Conservation (phyloP, 30 jellyfish, hydroid and myxozoan genomes). For the Chrysaora quinquecirrha region DNA sequence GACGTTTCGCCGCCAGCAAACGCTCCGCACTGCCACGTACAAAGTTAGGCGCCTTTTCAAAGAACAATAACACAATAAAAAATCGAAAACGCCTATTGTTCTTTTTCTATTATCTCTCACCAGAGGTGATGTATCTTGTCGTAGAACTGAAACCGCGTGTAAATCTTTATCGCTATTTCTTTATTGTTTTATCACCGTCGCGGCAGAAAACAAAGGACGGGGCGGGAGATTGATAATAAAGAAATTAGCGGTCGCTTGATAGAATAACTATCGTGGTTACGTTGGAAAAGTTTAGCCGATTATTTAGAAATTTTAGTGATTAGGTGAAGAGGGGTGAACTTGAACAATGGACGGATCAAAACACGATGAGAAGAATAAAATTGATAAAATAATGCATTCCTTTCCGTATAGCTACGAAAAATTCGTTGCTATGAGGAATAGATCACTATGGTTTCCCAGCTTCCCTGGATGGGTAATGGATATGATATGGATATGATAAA, state of each 20-base stretch:
- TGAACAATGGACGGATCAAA: too few species aligned
- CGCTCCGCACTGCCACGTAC: neutral
- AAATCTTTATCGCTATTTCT: neutral
- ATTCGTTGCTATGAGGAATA: neutral
- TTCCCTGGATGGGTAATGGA: neutral
- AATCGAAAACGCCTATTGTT: too few species aligned
- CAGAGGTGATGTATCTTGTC: neutral
- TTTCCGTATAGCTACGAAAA: neutral
- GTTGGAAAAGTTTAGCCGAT: too few species aligned
- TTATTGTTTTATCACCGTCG: neutral
- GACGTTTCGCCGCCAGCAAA: neutral
- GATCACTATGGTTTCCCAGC: conserved; percentile 1
- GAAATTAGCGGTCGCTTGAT: too few species aligned
- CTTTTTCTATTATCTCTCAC: neutral
- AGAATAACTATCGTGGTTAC: too few species aligned
- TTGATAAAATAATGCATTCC: neutral
- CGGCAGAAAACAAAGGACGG: neutral
- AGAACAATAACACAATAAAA: neutral
- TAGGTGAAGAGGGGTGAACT: too few species aligned
- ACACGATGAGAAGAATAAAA: too few species aligned
- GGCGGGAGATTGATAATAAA: neutral
- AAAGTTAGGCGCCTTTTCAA: neutral
- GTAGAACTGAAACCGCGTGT: neutral
- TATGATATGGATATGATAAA: neutral
- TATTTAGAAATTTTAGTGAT: too few species aligned